Percentiles rank a stretch among this genome's conserved stretches.
These are phyloP conservation scores for Linnaemya tessellans DNA, from an alignment of 2,888 invertebrate species.

Conservation along the genomic window DNA sequence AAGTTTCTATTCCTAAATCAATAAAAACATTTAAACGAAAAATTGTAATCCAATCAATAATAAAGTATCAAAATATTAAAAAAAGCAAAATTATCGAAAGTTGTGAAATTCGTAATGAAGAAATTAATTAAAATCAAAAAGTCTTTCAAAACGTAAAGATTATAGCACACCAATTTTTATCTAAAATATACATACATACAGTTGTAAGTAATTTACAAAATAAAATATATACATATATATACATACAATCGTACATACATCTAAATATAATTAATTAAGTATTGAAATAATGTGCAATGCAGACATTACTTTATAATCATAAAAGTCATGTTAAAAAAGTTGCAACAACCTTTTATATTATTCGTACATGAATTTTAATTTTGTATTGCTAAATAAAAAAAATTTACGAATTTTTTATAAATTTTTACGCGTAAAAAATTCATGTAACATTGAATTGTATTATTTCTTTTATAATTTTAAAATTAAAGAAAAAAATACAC, in stretches of 20 bases:
- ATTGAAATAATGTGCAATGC: conserved; percentile 78
- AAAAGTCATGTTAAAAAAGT: conserved; percentile 44
- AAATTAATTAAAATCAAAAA: conserved; percentile 47
- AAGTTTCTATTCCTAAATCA: conserved; percentile 69
- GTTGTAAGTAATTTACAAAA: conserved; percentile 41
- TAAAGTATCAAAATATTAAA: conserved; percentile 63
- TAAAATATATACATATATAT: conserved; percentile 23
- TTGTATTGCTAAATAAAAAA: conserved; percentile 50
- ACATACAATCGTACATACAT: conserved; percentile 1
- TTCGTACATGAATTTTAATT: conserved; percentile 28
- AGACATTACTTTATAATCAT: conserved; percentile 77
- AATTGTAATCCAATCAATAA: conserved; percentile 38
- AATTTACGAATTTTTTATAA: conserved; percentile 29
- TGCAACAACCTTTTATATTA: conserved; percentile 34
- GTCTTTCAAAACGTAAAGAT: conserved; percentile 60
- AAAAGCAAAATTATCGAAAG: conserved; percentile 60
- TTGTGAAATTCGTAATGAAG: conserved; percentile 68
- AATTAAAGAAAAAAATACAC: conserved; percentile 18
- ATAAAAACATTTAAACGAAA: conserved; percentile 28
- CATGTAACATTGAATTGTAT: conserved; percentile 26
- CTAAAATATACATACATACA: conserved; percentile 29
- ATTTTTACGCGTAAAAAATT: conserved; percentile 20
- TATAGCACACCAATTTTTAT: conserved; percentile 65
- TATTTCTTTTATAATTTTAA: conserved; percentile 44
- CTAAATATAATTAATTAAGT: conserved; percentile 47